These are phyloP conservation scores for Encarsia formosa DNA, from an alignment of 2,888 invertebrate species.

Conservation along the genomic window DNA sequence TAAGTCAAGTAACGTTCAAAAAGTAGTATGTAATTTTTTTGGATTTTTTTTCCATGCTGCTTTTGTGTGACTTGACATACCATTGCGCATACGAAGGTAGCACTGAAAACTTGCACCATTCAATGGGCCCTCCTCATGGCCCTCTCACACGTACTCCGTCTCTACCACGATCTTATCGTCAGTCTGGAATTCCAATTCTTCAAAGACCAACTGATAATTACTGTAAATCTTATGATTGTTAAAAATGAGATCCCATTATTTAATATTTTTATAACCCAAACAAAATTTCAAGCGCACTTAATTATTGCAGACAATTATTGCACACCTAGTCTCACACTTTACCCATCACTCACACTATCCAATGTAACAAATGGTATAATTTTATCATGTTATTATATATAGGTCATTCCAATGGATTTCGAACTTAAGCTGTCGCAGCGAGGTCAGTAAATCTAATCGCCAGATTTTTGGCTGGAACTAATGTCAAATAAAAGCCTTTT, in stretches of 20 bases:
- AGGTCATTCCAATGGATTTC: too few relatives aligned
- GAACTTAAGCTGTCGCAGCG: too few relatives aligned
- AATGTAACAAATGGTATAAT: too few relatives aligned
- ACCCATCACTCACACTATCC: too few relatives aligned
- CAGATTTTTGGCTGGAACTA: too few relatives aligned
- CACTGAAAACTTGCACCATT: constrained; percentile 58
- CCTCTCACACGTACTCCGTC: constrained; percentile 59
- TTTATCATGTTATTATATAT: too few relatives aligned
- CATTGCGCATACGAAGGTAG: constrained; percentile 53
- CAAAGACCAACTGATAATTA: constrained; percentile 50
- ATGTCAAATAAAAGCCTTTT: too few relatives aligned
- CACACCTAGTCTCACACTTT: too few relatives aligned
- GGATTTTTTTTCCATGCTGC: constrained; percentile 45
- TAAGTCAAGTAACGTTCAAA: too few relatives aligned
- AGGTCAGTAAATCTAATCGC: too few relatives aligned
- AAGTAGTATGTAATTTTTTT: constrained; percentile 8
- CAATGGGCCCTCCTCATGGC: constrained; percentile 47
- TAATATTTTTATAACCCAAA: constrained; percentile 6
- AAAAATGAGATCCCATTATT: constrained; percentile 14
- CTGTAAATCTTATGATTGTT: constrained; percentile 41
- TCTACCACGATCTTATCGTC: constrained; percentile 59
- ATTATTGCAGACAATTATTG: constrained; percentile 1
- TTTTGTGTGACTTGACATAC: constrained; percentile 38
- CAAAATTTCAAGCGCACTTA: too few relatives aligned
- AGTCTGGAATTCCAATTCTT: constrained; percentile 61